phyloP scores from a whole-genome alignment of 2,888 invertebrate genomes.

The Drosophila nr. perissopoda region DNA sequence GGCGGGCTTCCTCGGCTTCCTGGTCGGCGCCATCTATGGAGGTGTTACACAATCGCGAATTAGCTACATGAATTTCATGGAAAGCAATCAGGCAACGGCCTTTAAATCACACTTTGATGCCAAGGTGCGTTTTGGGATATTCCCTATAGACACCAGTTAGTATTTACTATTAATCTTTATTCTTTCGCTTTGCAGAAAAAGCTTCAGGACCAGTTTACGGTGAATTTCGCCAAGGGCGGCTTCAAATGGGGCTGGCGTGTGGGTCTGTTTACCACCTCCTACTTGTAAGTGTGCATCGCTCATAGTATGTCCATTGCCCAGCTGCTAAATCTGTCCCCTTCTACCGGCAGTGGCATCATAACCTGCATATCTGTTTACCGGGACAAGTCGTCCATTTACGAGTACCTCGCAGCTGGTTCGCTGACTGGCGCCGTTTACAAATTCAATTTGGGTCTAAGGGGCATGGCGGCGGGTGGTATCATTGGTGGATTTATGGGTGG shows the following conservation, averaged over 20 bases:
- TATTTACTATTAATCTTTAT: background rate
- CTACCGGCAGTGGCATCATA: slow-evolving; percentile 86
- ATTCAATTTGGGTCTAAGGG: slow-evolving; percentile 88
- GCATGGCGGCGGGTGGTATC: slow-evolving; percentile 88
- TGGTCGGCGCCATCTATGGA: slow-evolving; percentile 88
- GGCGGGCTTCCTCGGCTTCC: slow-evolving; percentile 86
- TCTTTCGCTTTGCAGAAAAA: slow-evolving; percentile 86
- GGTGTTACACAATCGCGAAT: slow-evolving; percentile 87
- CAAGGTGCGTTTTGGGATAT: slow-evolving; percentile 85
- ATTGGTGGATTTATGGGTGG: slow-evolving; percentile 88
- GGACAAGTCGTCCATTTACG: slow-evolving; percentile 88
- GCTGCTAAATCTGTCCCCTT: background rate
- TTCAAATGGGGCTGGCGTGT: slow-evolving; percentile 89
- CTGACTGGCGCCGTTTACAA: slow-evolving; percentile 89
- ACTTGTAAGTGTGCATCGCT: slow-evolving; percentile 86
- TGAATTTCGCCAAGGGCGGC: slow-evolving; percentile 90
- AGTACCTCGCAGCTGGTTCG: slow-evolving; percentile 89
- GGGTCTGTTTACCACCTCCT: slow-evolving; percentile 88
- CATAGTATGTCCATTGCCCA: background rate
- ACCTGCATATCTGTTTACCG: slow-evolving; percentile 89
- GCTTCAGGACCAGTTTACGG: slow-evolving; percentile 89
- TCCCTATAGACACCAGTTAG: background rate
- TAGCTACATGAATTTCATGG: slow-evolving; percentile 89
- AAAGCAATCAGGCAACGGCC: slow-evolving; percentile 90
- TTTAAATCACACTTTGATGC: slow-evolving; percentile 89